Percentiles rank a stretch among this genome's conserved stretches.
Conservation (phyloP, 2,888 invertebrate species). For the Cistogaster globosa region DNA sequence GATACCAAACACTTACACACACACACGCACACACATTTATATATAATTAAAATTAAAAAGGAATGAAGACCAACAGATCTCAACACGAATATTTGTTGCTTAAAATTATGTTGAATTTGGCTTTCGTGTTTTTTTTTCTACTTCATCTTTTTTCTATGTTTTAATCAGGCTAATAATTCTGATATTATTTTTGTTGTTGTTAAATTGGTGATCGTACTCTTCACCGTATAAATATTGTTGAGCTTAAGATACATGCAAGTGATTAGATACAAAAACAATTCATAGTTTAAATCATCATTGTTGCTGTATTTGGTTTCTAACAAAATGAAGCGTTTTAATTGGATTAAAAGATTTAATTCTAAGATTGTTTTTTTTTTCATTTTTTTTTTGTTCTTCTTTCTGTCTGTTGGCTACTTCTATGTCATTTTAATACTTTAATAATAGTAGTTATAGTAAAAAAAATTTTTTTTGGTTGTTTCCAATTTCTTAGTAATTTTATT, state of each 20-base stretch:
- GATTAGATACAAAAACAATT: conserved; percentile 65
- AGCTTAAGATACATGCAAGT: conserved; percentile 70
- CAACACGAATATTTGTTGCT: conserved; percentile 60
- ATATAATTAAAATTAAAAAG: conserved; percentile 58
- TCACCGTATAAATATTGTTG: conserved; percentile 26
- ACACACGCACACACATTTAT: neutral
- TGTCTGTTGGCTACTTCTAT: conserved; percentile 56
- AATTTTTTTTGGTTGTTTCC: conserved; percentile 21
- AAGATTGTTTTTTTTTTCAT: conserved; percentile 38
- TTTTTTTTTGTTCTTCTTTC: conserved; percentile 36
- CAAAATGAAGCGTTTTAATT: conserved; percentile 71
- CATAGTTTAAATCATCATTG: conserved; percentile 34
- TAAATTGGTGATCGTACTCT: conserved; percentile 20
- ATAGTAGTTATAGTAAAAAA: conserved; percentile 30
- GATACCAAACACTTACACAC: neutral
- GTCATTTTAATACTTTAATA: conserved; percentile 65
- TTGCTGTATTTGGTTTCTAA: conserved; percentile 48
- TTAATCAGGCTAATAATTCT: conserved; percentile 66
- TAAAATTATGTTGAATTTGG: conserved; percentile 67
- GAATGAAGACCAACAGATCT: conserved; percentile 38
- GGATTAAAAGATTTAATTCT: conserved; percentile 70
- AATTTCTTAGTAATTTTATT: conserved; percentile 59
- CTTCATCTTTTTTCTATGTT: conserved; percentile 7
- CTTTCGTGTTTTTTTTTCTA: conserved; percentile 18
- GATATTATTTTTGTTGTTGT: conserved; percentile 44